phyloP scores from a whole-genome alignment of 2,888 invertebrate genomes.

The Drosophila paramelanica region DNA sequence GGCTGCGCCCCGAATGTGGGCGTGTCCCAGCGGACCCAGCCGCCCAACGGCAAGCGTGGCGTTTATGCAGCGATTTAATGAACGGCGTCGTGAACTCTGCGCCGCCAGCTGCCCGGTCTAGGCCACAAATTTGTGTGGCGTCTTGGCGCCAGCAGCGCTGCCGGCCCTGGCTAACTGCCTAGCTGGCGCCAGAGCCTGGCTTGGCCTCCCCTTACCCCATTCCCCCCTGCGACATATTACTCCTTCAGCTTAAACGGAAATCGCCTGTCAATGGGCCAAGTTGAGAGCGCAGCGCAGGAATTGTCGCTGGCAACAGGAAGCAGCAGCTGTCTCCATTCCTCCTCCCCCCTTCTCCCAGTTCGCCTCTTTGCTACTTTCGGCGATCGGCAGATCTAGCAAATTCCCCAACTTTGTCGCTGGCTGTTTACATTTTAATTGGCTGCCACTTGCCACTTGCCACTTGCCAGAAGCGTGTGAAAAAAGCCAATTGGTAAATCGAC shows the following conservation, averaged over 20 bases:
- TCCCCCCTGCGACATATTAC: no score
- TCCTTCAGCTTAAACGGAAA: constrained; percentile 52
- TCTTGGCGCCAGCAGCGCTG: constrained; percentile 69
- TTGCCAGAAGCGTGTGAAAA: constrained; percentile 54
- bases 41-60: constrained; percentile 43
- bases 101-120: constrained; percentile 31
- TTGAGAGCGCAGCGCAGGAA: constrained; percentile 39
- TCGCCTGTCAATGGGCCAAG: constrained; percentile 71
- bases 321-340: constrained; percentile 16
- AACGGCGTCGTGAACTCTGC: constrained; percentile 75
- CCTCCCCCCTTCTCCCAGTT: neutral
- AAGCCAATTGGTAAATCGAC: constrained; percentile 54
- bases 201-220: no score
- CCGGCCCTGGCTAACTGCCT: constrained; percentile 46
- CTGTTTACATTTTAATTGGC: constrained; percentile 57
- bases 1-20: constrained; percentile 37
- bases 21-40: constrained; percentile 61
- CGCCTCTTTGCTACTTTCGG: neutral
- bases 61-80: constrained; percentile 67
- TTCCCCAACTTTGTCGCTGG: constrained; percentile 17
- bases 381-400: constrained; percentile 11
- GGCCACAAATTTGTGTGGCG: constrained; percentile 69
- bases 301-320: constrained; percentile 56
- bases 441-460: constrained; percentile 29
- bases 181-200: constrained; percentile 56